These are phyloP conservation scores for Triplophysa siluroides DNA, from an alignment of 2,113 vertebrate species.

Conservation along the genomic window DNA sequence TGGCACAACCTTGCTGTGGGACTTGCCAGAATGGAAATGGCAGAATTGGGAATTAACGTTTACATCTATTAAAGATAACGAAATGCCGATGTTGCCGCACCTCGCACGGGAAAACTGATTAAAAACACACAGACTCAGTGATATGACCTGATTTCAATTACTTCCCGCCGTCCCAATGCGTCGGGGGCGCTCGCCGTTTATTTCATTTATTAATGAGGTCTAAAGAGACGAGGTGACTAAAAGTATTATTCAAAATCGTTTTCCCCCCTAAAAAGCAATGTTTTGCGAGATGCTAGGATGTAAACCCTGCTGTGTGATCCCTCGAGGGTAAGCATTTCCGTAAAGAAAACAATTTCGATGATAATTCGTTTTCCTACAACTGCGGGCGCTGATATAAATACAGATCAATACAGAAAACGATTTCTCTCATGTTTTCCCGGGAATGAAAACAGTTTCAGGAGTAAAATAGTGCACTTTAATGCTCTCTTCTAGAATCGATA, in stretches of 20 bases:
- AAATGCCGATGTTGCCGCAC: not conserved
- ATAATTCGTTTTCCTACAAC: not conserved
- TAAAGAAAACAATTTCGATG: slow-evolving; percentile 8
- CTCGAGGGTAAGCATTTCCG: not conserved
- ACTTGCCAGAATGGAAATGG: not conserved
- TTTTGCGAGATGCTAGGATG: not conserved
- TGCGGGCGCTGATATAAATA: not conserved
- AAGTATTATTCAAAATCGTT: slow-evolving; percentile 6
- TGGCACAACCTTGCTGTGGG: slow-evolving; percentile 15
- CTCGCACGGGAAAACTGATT: slow-evolving; percentile 16
- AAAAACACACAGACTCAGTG: slow-evolving; percentile 11
- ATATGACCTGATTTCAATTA: slow-evolving; percentile 35
- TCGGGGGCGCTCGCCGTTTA: not conserved
- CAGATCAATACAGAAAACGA: slow-evolving; percentile 20
- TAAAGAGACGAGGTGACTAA: not conserved
- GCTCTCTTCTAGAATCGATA: slow-evolving; percentile 47
- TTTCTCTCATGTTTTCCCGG: slow-evolving; percentile 21
- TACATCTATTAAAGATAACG: slow-evolving; percentile 25
- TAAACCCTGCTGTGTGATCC: not conserved
- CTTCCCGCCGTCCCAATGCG: slow-evolving; percentile 5
- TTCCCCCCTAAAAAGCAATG: too few species aligned
- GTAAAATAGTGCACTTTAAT: slow-evolving; percentile 27
- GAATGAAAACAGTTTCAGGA: slow-evolving; percentile 46
- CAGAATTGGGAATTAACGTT: slow-evolving; percentile 14
- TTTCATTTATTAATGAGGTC: slow-evolving; percentile 26